These are phyloP conservation scores for Deroptyus accipitrinus DNA, from an alignment of 2,113 vertebrate genomes.

Conservation along the genomic window DNA sequence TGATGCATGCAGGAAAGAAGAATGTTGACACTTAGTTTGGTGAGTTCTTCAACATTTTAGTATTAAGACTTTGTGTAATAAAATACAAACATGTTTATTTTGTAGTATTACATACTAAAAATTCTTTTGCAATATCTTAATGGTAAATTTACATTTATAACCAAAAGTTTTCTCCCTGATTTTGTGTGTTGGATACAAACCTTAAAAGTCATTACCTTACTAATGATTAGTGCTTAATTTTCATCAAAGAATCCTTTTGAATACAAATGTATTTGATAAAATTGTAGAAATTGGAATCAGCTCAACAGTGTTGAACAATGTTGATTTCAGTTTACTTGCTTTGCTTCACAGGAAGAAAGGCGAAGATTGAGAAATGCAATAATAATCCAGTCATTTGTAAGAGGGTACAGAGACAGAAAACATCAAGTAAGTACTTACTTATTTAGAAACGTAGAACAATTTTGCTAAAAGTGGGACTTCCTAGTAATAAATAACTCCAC, in stretches of 20 bases:
- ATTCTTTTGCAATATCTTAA: background rate
- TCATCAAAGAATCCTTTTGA: background rate
- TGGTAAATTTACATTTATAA: background rate
- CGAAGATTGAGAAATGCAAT: slow-evolving; percentile 94
- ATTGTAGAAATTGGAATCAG: background rate
- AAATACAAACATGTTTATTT: background rate
- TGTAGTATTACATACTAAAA: background rate
- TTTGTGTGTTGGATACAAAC: background rate
- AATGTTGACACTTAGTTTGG: background rate
- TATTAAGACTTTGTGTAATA: background rate
- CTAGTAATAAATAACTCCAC: background rate
- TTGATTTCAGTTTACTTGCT: background rate
- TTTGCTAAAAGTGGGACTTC: background rate
- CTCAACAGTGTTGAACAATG: background rate
- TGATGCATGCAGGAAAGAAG: background rate
- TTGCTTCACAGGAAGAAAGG: slow-evolving; percentile 86
- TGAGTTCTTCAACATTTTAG: background rate
- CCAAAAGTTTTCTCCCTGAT: background rate
- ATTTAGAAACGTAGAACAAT: background rate
- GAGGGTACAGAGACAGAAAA: slow-evolving; percentile 93
- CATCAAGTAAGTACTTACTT: slow-evolving; percentile 82
- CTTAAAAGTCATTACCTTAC: background rate
- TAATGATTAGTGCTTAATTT: background rate
- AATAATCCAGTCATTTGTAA: slow-evolving; percentile 95
- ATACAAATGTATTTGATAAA: background rate